Base-by-base conservation (phyloP, 2,113 vertebrate species). In the Neotoma lepida region DNA sequence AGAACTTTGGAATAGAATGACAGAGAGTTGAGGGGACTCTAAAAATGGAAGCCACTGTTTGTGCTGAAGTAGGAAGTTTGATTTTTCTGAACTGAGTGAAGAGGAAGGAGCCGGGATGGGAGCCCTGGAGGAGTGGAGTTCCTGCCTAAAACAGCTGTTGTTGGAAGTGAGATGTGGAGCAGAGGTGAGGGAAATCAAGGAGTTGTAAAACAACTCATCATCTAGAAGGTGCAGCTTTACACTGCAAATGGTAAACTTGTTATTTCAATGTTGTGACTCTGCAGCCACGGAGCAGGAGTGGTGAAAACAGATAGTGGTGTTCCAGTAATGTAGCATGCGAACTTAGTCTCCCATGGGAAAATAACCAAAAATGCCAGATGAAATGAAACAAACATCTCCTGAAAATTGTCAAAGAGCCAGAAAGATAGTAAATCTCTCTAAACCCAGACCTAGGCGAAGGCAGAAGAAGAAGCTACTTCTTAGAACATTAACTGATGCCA, bases 181-280 rank as follows among this genome's bases (percentile, higher is more conserved):
- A 70, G 56, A 90, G 93, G 78, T 85, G 93, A 86, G 30, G 78
- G 90, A 61, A 89, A 82, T 89, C 54, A 84, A 94, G 93, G 73
- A 89, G 28, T 82, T 90, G 20, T 89, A 68, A 86, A 95, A 93
- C 70, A 88, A 44, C 39, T 46, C n/a, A 91, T 44, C 92, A 91
- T 80, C 73, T 46, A 95, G 74, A 90, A 89, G 64, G 26, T 20
- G 26, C 56, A 90, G n/a, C 58, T 88, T 88, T 30, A 90, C 22
- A 71, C 49, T 90, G 33, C 68, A 80, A 95, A 85, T 87, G 44
- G 89, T 89, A 94, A 86, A 70, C 88, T 93, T 74, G 28, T 90
- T 91, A 64, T 71, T 90, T 93, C 85, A 91, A 44, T 71, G 81
- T 88, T 93, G 88, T 46, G 33, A 93, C 88, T 94, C 64, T 64